phyloP scores from a whole-genome alignment of 2,113 vertebrate genomes.

The Nipponia nippon region DNA sequence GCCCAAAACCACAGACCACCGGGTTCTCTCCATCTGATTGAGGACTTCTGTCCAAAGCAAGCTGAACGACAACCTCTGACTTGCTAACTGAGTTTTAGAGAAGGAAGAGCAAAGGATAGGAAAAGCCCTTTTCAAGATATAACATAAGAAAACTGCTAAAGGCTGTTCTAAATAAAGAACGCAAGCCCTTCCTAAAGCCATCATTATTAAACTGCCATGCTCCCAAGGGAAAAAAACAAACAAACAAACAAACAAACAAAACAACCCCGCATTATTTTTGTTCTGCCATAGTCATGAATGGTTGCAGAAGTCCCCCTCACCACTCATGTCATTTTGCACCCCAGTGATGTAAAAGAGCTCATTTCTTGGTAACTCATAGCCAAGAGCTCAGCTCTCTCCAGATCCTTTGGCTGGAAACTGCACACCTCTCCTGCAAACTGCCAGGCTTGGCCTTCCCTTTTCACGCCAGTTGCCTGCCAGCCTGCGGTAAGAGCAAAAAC shows the following conservation, averaged over 20 bases:
- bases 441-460: not conserved
- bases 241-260: not conserved
- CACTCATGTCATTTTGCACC: not conserved
- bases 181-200: not conserved
- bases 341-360: not conserved
- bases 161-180: conserved; percentile 11
- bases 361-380: not conserved
- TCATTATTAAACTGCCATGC: not conserved
- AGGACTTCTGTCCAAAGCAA: not conserved
- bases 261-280: not conserved
- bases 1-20: not conserved
- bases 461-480: not conserved
- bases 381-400: not conserved
- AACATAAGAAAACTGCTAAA: not conserved
- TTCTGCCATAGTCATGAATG: not conserved
- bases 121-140: not conserved
- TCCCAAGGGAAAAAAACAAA: not conserved
- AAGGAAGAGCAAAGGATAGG: not conserved
- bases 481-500: not conserved
- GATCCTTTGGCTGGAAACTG: not conserved
- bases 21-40: not conserved
- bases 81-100: not conserved
- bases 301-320: not conserved
- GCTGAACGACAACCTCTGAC: not conserved
- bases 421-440: not conserved